These are phyloP conservation scores for Heterocephalus glaber DNA, from an alignment of 2,113 vertebrate species.

Conservation along the genomic window DNA sequence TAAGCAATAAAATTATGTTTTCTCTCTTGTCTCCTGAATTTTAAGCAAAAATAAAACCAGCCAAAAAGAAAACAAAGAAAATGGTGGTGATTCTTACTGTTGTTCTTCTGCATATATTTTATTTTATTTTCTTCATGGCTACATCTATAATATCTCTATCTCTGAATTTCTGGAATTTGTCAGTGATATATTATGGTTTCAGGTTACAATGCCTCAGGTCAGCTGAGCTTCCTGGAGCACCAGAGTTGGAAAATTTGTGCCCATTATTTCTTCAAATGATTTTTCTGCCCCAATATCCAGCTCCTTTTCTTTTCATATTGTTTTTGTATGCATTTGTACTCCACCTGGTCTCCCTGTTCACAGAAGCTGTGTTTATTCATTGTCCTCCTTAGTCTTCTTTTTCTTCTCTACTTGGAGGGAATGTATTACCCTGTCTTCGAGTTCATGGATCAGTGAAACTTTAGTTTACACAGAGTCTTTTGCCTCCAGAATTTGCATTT, in stretches of 20 bases:
- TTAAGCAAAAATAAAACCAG: not conserved
- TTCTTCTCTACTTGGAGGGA: not conserved
- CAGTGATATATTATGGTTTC: not conserved
- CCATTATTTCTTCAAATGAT: not conserved
- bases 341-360: not conserved
- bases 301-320: not conserved
- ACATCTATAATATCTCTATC: not conserved
- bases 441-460: not conserved
- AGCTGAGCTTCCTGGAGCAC: not conserved
- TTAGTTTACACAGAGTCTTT: not conserved
- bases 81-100: not conserved
- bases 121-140: not conserved
- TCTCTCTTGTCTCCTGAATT: not conserved
- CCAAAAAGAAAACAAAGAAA: not conserved
- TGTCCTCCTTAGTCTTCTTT: not conserved
- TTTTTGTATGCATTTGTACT: not conserved
- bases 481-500: not conserved
- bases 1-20: not conserved
- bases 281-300: not conserved
- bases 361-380: not conserved
- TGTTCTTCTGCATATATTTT: not conserved
- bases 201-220: not conserved
- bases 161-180: not conserved
- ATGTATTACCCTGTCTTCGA: not conserved
- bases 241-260: not conserved